Evolutionary conservation across 2,797 vertebrate genomes (phyloP).

Genomic region (Eremophila alpestris): DNA sequence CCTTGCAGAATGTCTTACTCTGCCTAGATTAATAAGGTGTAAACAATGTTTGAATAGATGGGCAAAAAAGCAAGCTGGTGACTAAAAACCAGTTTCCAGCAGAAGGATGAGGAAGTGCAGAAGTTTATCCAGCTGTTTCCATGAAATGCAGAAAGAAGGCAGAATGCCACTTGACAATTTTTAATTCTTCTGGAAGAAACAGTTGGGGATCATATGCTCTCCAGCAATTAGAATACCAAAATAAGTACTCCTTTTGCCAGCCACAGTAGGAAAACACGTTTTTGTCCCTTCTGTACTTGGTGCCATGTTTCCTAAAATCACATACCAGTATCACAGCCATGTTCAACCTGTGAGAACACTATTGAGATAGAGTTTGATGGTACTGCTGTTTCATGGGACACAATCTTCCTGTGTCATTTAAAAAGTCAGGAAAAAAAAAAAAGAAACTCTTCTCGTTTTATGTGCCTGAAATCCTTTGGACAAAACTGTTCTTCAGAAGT

Average conservation of each 20-base stretch:
- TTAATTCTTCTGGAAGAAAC: slow-evolving; percentile 50
- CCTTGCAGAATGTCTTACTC: neutral
- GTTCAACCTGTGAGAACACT: neutral
- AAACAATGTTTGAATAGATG: neutral
- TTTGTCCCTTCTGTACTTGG: slow-evolving; percentile 36
- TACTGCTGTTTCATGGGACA: neutral
- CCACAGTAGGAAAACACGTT: slow-evolving; percentile 9
- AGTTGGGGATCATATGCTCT: slow-evolving; percentile 54
- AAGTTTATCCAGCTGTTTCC: slow-evolving; percentile 41
- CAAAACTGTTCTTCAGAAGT: neutral
- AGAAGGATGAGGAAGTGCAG: neutral
- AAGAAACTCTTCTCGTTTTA: neutral
- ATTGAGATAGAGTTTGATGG: neutral
- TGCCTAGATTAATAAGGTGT: neutral
- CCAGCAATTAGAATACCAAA: slow-evolving; percentile 50
- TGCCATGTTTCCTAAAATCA: slow-evolving; percentile 9
- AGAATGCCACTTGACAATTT: slow-evolving; percentile 41
- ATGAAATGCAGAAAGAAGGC: slow-evolving; percentile 13
- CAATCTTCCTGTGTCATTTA: neutral
- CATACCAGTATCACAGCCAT: neutral
- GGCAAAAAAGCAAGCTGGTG: neutral
- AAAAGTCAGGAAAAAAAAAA: neutral
- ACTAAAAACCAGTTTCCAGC: neutral
- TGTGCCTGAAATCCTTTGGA: neutral
- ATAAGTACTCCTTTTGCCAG: slow-evolving; percentile 34